A percentile compares a stretch with the other conserved stretches of the same genome.
phyloP scores from a whole-genome alignment of 1,140 invertebrate species.

The Ostrea edulis region DNA sequence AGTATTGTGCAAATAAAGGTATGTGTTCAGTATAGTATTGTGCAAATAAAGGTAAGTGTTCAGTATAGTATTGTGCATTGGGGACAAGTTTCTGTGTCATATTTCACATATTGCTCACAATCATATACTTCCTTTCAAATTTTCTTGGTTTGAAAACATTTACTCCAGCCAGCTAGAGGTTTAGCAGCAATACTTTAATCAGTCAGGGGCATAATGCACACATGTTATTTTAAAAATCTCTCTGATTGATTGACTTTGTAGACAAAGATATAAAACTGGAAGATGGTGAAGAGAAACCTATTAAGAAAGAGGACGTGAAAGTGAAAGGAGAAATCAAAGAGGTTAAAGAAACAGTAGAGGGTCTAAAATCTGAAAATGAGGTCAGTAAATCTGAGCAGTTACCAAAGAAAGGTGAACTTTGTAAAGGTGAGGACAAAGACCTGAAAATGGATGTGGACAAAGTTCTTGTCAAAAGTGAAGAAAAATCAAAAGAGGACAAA shows the following conservation, averaged over 20 bases:
- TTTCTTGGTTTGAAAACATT: no score
- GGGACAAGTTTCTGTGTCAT: no score
- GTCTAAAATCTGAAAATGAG: slow-evolving; percentile 11
- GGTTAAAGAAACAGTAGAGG: slow-evolving; percentile 33
- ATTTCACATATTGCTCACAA: no score
- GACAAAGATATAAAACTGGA: slow-evolving; percentile 15
- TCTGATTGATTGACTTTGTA: neutral
- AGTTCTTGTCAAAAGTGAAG: neutral
- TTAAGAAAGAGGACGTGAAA: slow-evolving; percentile 45
- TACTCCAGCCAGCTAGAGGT: no score
- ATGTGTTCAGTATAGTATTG: no score
- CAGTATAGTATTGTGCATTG: no score
- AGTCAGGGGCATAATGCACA: no score
- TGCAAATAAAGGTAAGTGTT: neutral
- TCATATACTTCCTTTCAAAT: no score
- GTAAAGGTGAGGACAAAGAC: neutral
- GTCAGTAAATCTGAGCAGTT: neutral
- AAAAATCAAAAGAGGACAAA: slow-evolving; percentile 27
- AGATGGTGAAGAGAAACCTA: slow-evolving; percentile 43
- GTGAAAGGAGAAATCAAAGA: slow-evolving; percentile 27
- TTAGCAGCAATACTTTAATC: no score
- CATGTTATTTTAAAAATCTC: no score
- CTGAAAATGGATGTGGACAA: slow-evolving; percentile 40
- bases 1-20: no score
- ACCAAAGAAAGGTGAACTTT: neutral